Percentiles rank a stretch among this genome's conserved stretches.
Evolutionary conservation across 2,113 vertebrate genomes (phyloP).

Genomic region (Antennarius striatus): DNA sequence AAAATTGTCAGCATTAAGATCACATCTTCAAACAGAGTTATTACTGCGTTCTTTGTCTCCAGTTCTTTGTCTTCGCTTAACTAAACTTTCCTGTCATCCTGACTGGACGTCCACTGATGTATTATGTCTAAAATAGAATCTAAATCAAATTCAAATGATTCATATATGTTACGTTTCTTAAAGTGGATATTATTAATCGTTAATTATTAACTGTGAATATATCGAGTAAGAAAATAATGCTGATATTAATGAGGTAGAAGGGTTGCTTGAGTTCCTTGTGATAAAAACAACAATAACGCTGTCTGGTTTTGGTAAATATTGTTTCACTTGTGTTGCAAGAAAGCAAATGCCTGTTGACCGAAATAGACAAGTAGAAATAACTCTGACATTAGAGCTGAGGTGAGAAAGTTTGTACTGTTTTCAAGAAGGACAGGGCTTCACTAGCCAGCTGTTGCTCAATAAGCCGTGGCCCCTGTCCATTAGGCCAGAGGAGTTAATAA

Average conservation of each 20-base stretch:
- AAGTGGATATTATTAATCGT: constrained; percentile 15
- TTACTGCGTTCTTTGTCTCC: neutral
- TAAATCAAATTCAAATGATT: constrained; percentile 18
- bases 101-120: constrained; percentile 40
- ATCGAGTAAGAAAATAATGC: neutral
- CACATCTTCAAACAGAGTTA: neutral
- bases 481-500: constrained; percentile 78
- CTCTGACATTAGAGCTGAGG: constrained; percentile 43
- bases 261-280: neutral
- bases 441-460: constrained; percentile 76
- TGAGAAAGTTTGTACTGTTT: constrained; percentile 60
- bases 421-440: constrained; percentile 56
- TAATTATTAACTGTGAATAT: neutral
- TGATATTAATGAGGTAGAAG: neutral
- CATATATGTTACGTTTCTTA: constrained; percentile 22
- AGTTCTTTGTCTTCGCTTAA: constrained; percentile 20
- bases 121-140: constrained; percentile 27
- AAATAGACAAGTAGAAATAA: constrained; percentile 34
- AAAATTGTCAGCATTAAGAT: neutral
- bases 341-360: constrained; percentile 8
- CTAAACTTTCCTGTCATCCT: constrained; percentile 22
- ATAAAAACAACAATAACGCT: neutral
- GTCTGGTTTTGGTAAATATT: neutral
- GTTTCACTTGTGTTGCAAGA: neutral
- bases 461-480: constrained; percentile 76